Evolutionary conservation across 2,113 vertebrate genomes (phyloP), one percentile per base, ranked within the genome.

Genomic region (Chloebia gouldiae): DNA sequence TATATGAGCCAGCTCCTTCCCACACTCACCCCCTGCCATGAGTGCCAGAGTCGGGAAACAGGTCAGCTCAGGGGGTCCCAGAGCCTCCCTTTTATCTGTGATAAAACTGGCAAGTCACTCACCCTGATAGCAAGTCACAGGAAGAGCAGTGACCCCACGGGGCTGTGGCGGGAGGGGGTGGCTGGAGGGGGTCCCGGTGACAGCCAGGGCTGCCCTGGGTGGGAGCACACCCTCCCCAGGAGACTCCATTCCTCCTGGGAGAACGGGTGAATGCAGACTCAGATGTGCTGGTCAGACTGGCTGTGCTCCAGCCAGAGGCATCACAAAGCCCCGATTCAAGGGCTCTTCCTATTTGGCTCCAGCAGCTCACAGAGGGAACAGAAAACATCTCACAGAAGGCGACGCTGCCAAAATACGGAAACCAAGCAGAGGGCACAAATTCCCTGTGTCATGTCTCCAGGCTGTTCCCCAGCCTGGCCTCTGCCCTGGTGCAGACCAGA

Each of bases 291-390:
- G 71, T 76, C 80, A 88, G 95, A 49, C 92, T 97, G 95, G 97
- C 92, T 53, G 66, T 23, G 14, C 47, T 93, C 91, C 95, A 92
- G 93, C 50, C 82, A 94, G 40, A 97, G 82, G 51, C 81, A 82
- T 75, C 90, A 97, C 96, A 97, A 97, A 98, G 91, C 33, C 84
- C 33, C 53, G 1, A 97, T 97, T 98, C 92, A 97, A 45, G 39
- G 54, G 54, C 79, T 88, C 68, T 95, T 97, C 88, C 84, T 95
- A 90, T 95, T 86, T 93, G 93, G 94, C 95, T 94, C 80, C 90
- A 57, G 78, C 76, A 92, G 86, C 91, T 93, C 53, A 75, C 60
- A 47, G 14, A 90, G 91, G 91, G 88, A 97, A 97, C 83, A 94
- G 90, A 96, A 96, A 97, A 94, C 93, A 97, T 96, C 93, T 94